These are phyloP conservation scores for Bradypus variegatus DNA, from an alignment of 2,797 vertebrate species.

Conservation along the genomic window DNA sequence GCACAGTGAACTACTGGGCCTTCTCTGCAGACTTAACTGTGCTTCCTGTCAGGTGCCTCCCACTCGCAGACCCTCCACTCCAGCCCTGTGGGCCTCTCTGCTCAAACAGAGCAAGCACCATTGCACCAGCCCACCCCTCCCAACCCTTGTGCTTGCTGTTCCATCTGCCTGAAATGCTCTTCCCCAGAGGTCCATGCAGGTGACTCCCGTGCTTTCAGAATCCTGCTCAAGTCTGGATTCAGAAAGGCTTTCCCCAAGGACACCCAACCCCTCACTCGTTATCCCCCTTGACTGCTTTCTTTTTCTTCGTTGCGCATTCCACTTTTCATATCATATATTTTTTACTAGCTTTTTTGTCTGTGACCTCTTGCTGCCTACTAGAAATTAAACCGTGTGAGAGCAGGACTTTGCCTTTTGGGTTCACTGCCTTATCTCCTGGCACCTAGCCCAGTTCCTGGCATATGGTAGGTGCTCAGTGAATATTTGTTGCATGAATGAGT, in stretches of 20 bases:
- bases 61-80: neutral
- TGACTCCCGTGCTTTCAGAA: neutral
- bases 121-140: neutral
- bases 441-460: neutral
- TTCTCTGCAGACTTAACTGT: neutral
- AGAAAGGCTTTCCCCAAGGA: neutral
- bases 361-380: neutral
- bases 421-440: neutral
- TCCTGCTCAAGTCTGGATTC: neutral
- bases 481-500: neutral
- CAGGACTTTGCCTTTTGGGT: constrained; percentile 5
- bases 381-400: neutral
- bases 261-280: neutral
- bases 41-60: neutral
- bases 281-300: neutral
- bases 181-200: neutral
- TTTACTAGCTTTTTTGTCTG: neutral
- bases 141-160: neutral
- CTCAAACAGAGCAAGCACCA: neutral
- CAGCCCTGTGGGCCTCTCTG: neutral
- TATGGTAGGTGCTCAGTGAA: neutral
- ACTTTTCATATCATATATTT: neutral
- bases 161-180: neutral
- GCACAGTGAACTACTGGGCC: neutral
- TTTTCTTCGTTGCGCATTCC: neutral